Base-by-base conservation (phyloP, 2,797 vertebrate species). In the Pteronotus mesoamericanus region DNA sequence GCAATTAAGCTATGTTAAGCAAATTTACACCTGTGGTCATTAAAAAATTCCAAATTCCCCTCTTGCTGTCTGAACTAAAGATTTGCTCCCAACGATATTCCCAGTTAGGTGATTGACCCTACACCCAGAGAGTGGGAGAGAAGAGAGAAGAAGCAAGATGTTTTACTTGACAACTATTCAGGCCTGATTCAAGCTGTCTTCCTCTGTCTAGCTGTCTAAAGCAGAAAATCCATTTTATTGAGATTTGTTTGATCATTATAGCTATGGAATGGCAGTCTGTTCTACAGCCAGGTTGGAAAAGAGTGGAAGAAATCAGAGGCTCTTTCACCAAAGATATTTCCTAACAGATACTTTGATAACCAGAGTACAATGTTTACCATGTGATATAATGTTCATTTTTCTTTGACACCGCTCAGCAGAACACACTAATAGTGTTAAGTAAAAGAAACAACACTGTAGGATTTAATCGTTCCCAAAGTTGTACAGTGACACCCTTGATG, bases 391-490 rank as follows among this genome's bases (percentile, higher is more conserved):
- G 46, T 95, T 91, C 61, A 90, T 96, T 98, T 96, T 97, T 95
- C 44, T 93, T 97, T 97, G 96, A 96, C 92, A 97, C 37, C 4
- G 0, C 79, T 85, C 88, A 97, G 79, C 98, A 95, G 96, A 98
- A 98, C 98, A 95, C 94, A 32, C 77, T 94, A 95, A 96, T 74
- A 97, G 32, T 75, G 69, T 97, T 96, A 95, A 94, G 48, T 86
- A 89, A 97, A 97, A 87, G 46, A 55, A 94, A 64, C 2, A 32
- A 93, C 95, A 95, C 92, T 46, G 24, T 87, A 95, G 75, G 19
- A 71, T 77, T 98, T 97, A 96, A 96, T 95, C 74, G 90, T 69
- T 72, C 59, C 92, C 44, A 93, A 93, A 92, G 16, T 96, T 95
- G 90, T 96, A 8, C 93, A 88, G 71, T 95, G 94, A 96, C 72